Evolutionary conservation across 2,888 invertebrate genomes (phyloP), one percentile per base, ranked within the genome.

Genomic region (Drosophila fulvimacula): DNA sequence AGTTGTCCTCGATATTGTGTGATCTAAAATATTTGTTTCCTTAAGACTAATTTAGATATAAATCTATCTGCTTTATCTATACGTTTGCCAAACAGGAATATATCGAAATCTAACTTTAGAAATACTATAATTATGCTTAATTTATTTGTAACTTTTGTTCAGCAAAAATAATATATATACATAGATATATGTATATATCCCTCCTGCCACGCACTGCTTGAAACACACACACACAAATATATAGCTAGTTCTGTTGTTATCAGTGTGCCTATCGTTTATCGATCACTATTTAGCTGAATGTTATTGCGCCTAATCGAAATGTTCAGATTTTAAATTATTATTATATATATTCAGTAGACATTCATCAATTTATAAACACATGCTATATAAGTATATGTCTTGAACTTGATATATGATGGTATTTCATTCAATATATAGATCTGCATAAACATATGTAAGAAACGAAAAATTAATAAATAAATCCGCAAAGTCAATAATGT

Each of bases 401-500:
- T 19, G 19, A 42, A 15, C 42, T 72, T 60, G 56, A 36, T 69
- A 55, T 69, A 58, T 79, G 34, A 48, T 64, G 70, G 70, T 76
- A 51, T 59, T 58, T 65, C 46, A 52, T 44, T 44, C 42, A 44
- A 46, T 46, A 27, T 46, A 24, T 27, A 53, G 60, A 69, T 79
- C 61, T 63, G 52, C 59, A 75, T 69, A 52, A n/a, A 17, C 46
- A 30, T 30, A 79, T 75, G 59, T 75, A 75, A 57, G 17, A 68
- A 63, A 63, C 60, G 21, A 55, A 77, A 65, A 81, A 63, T 61
- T 62, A 75, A 69, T 69, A 72, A 85, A 69, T 67, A 30, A 48
- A 48, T 32, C 32, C 30, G 52, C 65, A 57, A 69, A 79, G 52
- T 69, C 58, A 58, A 84, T 82, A 83, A 85, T 90, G 88, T 85